phyloP scores from a whole-genome alignment of 2,113 vertebrate species.

The Strix uralensis region DNA sequence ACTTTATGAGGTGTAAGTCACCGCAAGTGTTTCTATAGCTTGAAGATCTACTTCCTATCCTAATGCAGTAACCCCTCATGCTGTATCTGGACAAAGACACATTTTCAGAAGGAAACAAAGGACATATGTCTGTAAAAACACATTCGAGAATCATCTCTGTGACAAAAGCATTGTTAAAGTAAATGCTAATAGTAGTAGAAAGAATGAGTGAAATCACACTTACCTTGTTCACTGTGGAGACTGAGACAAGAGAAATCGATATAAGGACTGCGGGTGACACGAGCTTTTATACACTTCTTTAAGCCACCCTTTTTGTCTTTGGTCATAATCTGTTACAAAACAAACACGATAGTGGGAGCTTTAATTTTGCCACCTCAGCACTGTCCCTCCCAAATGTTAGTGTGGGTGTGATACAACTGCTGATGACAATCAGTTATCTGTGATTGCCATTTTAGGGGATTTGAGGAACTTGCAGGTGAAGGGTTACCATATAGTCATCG shows the following conservation, averaged over 20 bases:
- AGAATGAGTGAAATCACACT: neutral
- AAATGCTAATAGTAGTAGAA: neutral
- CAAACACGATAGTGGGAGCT: neutral
- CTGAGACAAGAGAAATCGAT: neutral
- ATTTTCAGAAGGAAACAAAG: neutral
- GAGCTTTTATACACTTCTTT: neutral
- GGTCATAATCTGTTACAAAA: neutral
- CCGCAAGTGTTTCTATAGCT: neutral
- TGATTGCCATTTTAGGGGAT: neutral
- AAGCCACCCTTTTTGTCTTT: neutral
- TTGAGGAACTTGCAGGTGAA: neutral
- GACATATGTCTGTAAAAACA: neutral
- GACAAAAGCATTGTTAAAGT: neutral
- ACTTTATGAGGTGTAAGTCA: neutral
- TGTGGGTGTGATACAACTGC: neutral
- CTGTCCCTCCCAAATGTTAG: neutral
- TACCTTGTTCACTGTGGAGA: neutral
- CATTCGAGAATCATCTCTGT: neutral
- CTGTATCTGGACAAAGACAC: neutral
- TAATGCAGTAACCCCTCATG: neutral
- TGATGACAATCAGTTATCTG: neutral
- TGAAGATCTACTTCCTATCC: neutral
- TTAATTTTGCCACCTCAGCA: neutral
- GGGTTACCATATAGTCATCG: neutral
- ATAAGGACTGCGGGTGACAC: fast-evolving